Evolutionary conservation across 35 echinoderm and acorn worm species (phyloP).

Genomic region (Apostichopus parvimensis): DNA sequence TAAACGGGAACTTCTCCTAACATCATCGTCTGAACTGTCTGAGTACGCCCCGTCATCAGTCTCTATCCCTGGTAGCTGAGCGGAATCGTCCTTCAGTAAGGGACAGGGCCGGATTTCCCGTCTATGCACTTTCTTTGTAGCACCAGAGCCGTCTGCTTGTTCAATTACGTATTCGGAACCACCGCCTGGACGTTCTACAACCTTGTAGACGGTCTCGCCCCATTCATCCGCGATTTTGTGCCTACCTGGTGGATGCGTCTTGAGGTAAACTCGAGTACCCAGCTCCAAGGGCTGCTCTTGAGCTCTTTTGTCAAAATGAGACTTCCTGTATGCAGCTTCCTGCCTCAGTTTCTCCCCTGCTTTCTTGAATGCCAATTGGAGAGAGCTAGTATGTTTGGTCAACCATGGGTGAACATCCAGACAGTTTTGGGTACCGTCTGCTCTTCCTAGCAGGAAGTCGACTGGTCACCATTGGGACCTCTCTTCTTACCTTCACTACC

Average conservation of each 20-base stretch:
- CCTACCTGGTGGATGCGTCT: constrained; percentile 20
- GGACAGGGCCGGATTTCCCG: no score
- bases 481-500: background rate
- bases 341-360: background rate
- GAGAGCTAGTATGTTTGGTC: background rate
- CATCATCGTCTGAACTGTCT: no score
- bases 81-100: no score
- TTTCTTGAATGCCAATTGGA: constrained; percentile 10
- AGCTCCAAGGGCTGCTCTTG: background rate
- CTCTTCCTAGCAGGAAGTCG: background rate
- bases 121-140: no score
- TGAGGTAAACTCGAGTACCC: constrained; percentile 15
- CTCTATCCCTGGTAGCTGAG: no score
- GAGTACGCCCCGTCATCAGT: no score
- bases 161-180: no score
- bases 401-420: constrained; percentile 58
- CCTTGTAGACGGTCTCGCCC: constrained; percentile 1
- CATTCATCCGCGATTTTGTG: constrained; percentile 43
- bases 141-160: no score
- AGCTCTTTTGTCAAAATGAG: background rate
- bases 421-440: background rate
- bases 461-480: background rate
- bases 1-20: no score
- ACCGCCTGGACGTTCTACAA: background rate
- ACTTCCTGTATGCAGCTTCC: background rate